Percentiles rank a stretch among this genome's conserved stretches.
Evolutionary conservation across 2,113 vertebrate species (phyloP).

Genomic region (Apodemus speciosus): DNA sequence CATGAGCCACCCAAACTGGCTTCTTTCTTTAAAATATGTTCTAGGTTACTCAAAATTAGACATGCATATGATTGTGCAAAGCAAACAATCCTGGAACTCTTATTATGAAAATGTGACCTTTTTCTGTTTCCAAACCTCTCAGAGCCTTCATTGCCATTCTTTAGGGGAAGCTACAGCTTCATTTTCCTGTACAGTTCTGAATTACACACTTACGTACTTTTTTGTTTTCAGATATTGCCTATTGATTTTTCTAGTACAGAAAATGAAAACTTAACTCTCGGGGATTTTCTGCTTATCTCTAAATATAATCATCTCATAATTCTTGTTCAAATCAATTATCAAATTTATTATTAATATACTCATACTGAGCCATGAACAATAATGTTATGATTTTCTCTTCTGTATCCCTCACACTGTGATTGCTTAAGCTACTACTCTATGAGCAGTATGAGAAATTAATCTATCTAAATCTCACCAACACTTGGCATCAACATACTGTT

Average conservation of each 20-base stretch:
- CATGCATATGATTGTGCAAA: background rate
- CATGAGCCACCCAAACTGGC: background rate
- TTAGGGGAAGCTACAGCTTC: background rate
- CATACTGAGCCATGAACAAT: background rate
- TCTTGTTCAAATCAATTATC: conserved; percentile 8
- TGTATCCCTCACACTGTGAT: background rate
- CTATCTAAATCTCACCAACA: background rate
- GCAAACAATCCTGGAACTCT: background rate
- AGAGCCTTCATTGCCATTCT: background rate
- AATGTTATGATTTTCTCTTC: background rate
- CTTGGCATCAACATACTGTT: background rate
- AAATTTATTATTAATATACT: background rate
- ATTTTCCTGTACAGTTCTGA: conserved; percentile 26
- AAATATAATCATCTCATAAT: background rate
- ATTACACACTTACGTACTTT: background rate
- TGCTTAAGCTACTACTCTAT: background rate
- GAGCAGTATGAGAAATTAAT: background rate
- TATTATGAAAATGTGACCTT: background rate
- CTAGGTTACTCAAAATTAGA: conserved; percentile 15
- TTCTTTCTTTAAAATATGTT: conserved; percentile 14
- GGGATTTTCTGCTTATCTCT: background rate
- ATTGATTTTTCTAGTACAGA: conserved; percentile 50
- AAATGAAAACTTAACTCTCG: conserved; percentile 39
- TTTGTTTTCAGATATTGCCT: background rate
- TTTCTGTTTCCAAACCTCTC: background rate